phyloP scores from a whole-genome alignment of 35 echinoderm and acorn worm species.

The Ophiothrix spiculata region DNA sequence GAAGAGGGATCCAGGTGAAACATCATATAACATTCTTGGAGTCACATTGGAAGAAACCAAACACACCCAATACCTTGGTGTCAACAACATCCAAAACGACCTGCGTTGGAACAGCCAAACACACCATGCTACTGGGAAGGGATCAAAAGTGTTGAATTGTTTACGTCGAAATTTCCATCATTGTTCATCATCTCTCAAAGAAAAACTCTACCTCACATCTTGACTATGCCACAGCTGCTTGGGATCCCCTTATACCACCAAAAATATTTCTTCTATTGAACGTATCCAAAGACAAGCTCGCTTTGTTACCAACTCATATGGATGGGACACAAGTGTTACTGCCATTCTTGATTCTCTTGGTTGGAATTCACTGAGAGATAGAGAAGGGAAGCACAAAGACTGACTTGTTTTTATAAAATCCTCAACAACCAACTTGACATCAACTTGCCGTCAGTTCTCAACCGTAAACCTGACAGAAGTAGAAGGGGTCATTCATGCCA shows the following conservation, averaged over 20 bases:
- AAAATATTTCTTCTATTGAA: neutral
- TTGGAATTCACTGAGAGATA: too few species aligned
- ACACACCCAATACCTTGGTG: too few species aligned
- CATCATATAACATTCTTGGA: slow-evolving; percentile 8
- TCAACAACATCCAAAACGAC: too few species aligned
- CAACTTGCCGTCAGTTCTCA: neutral
- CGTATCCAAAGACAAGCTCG: neutral
- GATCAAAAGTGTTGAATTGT: too few species aligned
- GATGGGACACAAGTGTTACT: neutral
- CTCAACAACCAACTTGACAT: neutral
- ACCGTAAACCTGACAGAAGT: neutral
- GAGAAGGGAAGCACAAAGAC: too few species aligned
- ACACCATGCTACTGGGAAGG: too few species aligned
- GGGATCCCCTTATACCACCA: neutral
- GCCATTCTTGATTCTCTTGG: too few species aligned
- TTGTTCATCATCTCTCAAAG: neutral
- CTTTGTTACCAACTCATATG: neutral
- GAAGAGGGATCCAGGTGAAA: slow-evolving; percentile 28
- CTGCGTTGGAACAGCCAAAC: too few species aligned
- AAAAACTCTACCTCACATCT: neutral
- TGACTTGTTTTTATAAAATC: neutral
- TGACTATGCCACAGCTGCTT: neutral
- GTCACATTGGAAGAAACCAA: neutral
- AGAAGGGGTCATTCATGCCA: neutral
- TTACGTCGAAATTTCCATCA: neutral